These are phyloP conservation scores for Diabrotica undecimpunctata DNA, from an alignment of 1,140 invertebrate species.

Conservation along the genomic window DNA sequence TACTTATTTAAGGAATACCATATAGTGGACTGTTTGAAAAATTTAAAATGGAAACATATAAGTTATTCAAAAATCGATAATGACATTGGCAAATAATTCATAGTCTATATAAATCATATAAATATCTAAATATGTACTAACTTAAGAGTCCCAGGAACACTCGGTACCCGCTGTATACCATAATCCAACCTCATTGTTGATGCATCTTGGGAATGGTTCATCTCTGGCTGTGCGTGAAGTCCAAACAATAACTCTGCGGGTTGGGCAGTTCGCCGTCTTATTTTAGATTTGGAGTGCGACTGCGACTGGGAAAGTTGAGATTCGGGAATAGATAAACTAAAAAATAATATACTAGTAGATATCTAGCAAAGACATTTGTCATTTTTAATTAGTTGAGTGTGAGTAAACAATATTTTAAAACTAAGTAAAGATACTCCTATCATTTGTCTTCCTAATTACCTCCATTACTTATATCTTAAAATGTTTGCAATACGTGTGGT, in stretches of 20 bases:
- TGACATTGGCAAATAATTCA: too few species aligned
- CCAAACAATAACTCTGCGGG: conserved; percentile 67
- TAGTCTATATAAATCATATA: background rate
- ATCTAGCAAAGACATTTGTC: too few species aligned
- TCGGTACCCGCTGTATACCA: conserved; percentile 65
- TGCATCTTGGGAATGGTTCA: conserved; percentile 33
- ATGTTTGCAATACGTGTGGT: too few species aligned
- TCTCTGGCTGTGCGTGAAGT: conserved; percentile 33
- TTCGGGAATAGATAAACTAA: conserved; percentile 32
- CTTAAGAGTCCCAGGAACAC: conserved; percentile 63
- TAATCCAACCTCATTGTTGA: conserved; percentile 29
- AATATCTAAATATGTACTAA: conserved; percentile 41
- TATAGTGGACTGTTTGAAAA: too few species aligned
- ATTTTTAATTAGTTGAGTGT: too few species aligned
- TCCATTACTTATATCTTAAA: too few species aligned
- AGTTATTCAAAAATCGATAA: too few species aligned
- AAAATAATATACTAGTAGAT: conserved; percentile 4
- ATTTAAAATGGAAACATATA: too few species aligned
- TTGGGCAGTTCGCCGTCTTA: conserved; percentile 61
- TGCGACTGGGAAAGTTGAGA: conserved; percentile 26
- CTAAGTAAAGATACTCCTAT: too few species aligned
- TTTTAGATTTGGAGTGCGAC: conserved; percentile 51
- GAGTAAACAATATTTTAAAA: too few species aligned
- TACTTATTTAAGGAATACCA: too few species aligned
- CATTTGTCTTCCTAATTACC: too few species aligned